These are phyloP conservation scores for Theocolax elegans DNA, from an alignment of 1,140 invertebrate species.

Conservation along the genomic window DNA sequence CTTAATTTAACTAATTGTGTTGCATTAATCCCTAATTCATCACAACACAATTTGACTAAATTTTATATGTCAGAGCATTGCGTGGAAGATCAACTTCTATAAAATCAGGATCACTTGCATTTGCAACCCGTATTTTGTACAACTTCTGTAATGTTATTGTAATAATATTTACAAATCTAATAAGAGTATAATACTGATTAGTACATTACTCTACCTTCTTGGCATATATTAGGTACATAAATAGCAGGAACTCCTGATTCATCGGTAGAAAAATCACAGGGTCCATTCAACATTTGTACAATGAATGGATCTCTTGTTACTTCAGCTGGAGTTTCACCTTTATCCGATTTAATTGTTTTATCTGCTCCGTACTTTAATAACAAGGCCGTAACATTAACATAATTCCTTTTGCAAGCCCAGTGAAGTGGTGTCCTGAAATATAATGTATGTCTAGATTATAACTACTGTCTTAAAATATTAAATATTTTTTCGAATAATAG, in stretches of 20 bases:
- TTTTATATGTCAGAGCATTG: slow-evolving; percentile 70
- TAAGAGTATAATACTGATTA: slow-evolving; percentile 19
- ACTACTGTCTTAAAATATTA: too few species aligned
- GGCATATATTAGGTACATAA: slow-evolving; percentile 47
- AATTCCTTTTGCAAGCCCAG: slow-evolving; percentile 76
- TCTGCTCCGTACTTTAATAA: slow-evolving; percentile 74
- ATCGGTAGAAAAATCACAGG: slow-evolving; percentile 43
- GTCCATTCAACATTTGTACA: slow-evolving; percentile 65
- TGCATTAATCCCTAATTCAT: slow-evolving; percentile 72
- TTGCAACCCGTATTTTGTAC: slow-evolving; percentile 76
- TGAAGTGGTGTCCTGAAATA: slow-evolving; percentile 78
- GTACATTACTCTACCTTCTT: slow-evolving; percentile 40
- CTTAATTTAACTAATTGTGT: slow-evolving; percentile 73
- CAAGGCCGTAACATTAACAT: slow-evolving; percentile 68
- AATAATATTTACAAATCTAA: slow-evolving; percentile 6
- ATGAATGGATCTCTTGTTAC: slow-evolving; percentile 71
- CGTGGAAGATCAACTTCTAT: slow-evolving; percentile 77
- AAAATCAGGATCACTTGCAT: slow-evolving; percentile 75
- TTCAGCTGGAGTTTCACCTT: slow-evolving; percentile 70
- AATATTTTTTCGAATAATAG: too few species aligned
- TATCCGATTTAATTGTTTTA: slow-evolving; percentile 66
- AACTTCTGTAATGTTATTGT: slow-evolving; percentile 67
- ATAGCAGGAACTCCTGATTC: slow-evolving; percentile 56
- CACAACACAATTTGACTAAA: slow-evolving; percentile 72
- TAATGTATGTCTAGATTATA: neutral